Percentiles rank a stretch among this genome's conserved stretches.
phyloP scores from a whole-genome alignment of 2,797 vertebrate species.

The Tinamus major region DNA sequence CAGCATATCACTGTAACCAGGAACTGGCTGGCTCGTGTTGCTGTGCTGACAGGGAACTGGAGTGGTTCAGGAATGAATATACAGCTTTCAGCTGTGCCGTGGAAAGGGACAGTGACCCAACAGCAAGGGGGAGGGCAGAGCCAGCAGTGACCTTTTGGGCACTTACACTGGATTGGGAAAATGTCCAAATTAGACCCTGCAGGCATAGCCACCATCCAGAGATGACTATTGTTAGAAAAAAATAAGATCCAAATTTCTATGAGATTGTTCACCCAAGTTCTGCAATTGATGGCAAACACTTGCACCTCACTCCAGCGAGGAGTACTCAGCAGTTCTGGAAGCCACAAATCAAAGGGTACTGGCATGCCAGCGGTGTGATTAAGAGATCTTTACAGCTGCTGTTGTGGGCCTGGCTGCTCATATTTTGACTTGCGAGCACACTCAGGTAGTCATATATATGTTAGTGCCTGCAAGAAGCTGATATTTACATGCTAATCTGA shows the following conservation, averaged over 20 bases:
- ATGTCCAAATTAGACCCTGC: background rate
- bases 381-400: conserved; percentile 58
- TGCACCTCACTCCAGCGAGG: background rate
- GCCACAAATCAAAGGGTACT: conserved; percentile 11
- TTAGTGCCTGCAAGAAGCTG: conserved; percentile 55
- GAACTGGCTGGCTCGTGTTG: background rate
- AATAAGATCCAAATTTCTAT: background rate
- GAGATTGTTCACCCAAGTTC: background rate
- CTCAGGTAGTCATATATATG: conserved; percentile 63
- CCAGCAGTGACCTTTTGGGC: background rate
- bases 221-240: background rate
- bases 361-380: conserved; percentile 18
- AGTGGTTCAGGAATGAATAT: background rate
- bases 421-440: conserved; percentile 52
- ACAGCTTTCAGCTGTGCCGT: fast-evolving
- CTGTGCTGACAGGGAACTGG: fast-evolving
- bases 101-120: background rate
- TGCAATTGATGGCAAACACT: background rate
- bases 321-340: conserved; percentile 5
- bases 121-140: background rate
- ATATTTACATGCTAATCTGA: conserved; percentile 74
- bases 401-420: background rate
- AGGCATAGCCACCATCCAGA: background rate
- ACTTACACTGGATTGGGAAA: background rate
- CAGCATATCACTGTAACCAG: background rate